Evolutionary conservation across 2,888 invertebrate species (phyloP), one percentile per base, ranked within the genome.

Genomic region (Alsophila aescularia): DNA sequence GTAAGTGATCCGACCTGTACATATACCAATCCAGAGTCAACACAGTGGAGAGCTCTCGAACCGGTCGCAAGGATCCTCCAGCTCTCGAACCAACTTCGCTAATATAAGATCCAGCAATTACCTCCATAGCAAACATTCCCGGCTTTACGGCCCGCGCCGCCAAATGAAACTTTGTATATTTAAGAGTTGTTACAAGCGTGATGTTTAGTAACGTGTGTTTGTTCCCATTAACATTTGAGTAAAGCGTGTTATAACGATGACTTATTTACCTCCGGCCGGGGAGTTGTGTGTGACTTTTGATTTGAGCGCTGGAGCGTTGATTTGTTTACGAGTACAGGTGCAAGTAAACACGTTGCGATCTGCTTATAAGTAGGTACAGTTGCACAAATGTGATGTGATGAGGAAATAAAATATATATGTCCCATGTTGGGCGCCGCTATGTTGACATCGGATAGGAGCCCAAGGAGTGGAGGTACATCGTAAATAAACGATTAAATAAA

Each of bases 31-130:
- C 52, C 56, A 41, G 56, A 64, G 50, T 66, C 65, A 58, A 66
- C 66, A 67, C 57, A 37, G 50, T 49, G 52, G 51, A 57, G 53
- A 43, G 52, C 52, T 48, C 53, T 66, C 53, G 43, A 59, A 61
- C 39, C 52, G 56, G 57, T 55, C 62, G 51, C 50, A 67, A 70
- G 55, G 55, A 52, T 62, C 42, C 55, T 56, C 58, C 58, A 55
- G 51, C 65, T 65, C 66, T 69, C 58, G 44, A 70, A 62, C 59
- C 62, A 75, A 75, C 73, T 72, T 66, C 58, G 70, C 69, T 77
- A 73, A 81, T 73, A 79, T 75, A 77, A 73, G 75, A 76, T 65
- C 69, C 70, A 61, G 73, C 73, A 75, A 81, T 81, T 79, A 79
- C 77, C 77, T 74, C 62, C 69, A 71, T 60, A 66, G 72, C 72